Base-by-base conservation (phyloP, 2,888 invertebrate genomes). In the Ypsolopha scabrella region DNA sequence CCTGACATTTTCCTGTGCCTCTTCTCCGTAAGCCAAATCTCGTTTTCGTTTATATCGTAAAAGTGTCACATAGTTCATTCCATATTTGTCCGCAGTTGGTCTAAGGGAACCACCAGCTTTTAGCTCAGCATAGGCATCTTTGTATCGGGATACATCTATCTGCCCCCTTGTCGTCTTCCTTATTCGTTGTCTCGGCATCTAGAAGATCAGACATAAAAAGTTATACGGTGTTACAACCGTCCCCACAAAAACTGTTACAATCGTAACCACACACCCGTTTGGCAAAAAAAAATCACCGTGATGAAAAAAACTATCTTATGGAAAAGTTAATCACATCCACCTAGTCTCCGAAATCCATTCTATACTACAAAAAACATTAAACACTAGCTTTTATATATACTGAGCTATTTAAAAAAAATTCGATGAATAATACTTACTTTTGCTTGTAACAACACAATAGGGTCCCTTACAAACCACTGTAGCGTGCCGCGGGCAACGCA, bases 141-240 rank as follows among this genome's bases (percentile, higher is more conserved):
- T 50, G 41, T 53, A 53, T 36, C n/a, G 13, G 8, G 10, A 43
- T 9, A 52, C 36, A 41, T 52, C 48, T 8, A 39, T 52, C 45
- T 45, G 36, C 14, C 46, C 51, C 51, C 51, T 53, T 41, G 41
- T 11, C n/a, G 53, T 55, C 48, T 53, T 53, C 37, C 44, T 38
- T 41, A 38, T 41, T 7, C 53, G 51, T 53, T 11, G 37, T 50
- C 51, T 53, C 38, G 54, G 49, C 54, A 51, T 54, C 54, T 54
- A 41, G 35, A 52, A 52, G 1, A 35, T 34, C 10, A 48, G 35
- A 51, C 13, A 54, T 46, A 46, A 11, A 50, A 9, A 39, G 34
- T 44, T 13, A 44, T 34, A 24, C 51, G 11, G 13, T 37, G 50
- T 41, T 44, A 44, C 41, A 34, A 43, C 14, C 33, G 11, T 50